Evolutionary conservation across 1,140 invertebrate species (phyloP).

Genomic region (Bradynema listronoti): DNA sequence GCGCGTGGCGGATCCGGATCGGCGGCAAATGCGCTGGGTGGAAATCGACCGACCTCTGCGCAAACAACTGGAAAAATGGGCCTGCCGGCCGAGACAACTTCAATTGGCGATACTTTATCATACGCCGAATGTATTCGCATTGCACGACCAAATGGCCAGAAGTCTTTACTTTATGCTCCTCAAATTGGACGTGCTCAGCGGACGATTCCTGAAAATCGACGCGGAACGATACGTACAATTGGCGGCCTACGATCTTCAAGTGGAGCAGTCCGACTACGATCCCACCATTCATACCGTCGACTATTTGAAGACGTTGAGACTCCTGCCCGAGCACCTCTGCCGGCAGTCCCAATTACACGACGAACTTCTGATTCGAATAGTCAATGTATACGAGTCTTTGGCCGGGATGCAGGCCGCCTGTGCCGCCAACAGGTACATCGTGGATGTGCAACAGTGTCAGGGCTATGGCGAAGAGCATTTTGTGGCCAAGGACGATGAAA

Average conservation of each 20-base stretch:
- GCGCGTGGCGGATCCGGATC: slow-evolving; percentile 44
- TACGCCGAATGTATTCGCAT: slow-evolving; percentile 45
- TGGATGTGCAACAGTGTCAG: slow-evolving; percentile 45
- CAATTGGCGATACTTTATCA: slow-evolving; percentile 50
- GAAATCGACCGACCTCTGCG: slow-evolving; percentile 46
- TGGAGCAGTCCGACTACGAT: slow-evolving; percentile 47
- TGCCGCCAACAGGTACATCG: slow-evolving; percentile 42
- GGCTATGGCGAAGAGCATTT: slow-evolving; percentile 46
- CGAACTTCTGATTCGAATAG: slow-evolving; percentile 27
- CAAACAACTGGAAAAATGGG: slow-evolving; percentile 47
- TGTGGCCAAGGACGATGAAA: slow-evolving; percentile 41
- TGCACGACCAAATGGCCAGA: slow-evolving; percentile 35
- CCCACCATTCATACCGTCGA: slow-evolving; percentile 37
- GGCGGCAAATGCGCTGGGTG: slow-evolving; percentile 45
- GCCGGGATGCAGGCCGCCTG: slow-evolving; percentile 39
- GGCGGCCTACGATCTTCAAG: slow-evolving; percentile 46
- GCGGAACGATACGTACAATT: slow-evolving; percentile 26
- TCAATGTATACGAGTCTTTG: slow-evolving; percentile 35
- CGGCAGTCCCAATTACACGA: slow-evolving; percentile 34
- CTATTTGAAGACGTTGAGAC: slow-evolving; percentile 32
- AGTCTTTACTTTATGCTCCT: slow-evolving; percentile 44
- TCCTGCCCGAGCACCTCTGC: slow-evolving; percentile 41
- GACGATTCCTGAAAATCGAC: slow-evolving; percentile 21
- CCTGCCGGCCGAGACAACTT: slow-evolving; percentile 46
- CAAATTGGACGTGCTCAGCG: slow-evolving; percentile 43